Base-by-base conservation (phyloP, 1,140 invertebrate genomes). In the Drosophila parabipectinata region DNA sequence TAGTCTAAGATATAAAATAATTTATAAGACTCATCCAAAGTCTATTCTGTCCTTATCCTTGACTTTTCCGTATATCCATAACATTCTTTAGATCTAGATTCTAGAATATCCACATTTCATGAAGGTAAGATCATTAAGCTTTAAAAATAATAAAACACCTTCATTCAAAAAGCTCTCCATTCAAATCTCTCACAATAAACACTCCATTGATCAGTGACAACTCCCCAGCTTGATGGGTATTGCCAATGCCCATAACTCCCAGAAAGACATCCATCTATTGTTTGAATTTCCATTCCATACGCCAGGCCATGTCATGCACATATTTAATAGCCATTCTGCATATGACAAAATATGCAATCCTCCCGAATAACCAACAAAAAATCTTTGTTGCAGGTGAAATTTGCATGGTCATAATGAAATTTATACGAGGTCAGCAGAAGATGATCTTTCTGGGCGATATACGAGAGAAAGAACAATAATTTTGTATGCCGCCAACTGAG, bases 331-430 rank as follows among this genome's bases (percentile, higher is more conserved):
- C 48, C 71, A 75, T 81, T 81, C 55, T 71, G 80, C 68, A 79
- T 87, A 87, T 88, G 62, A 87, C 78, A 88, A 82, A 82, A 87
- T 87, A 82, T 87, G 78, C 82, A 85, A 69, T 60, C 52, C 32
- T 30, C 50, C 12, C n/a, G 56, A 52, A 15, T 55, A 45, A 37
- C 41, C 47, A n/a, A 28, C 6, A 7, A 28, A 28, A 61, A 58
- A 74, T 54, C 72, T 39, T 52, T 34, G 72, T 32, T 21, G 61
- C 82, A 87, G 82, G 83, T 87, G 82, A 87, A 76, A 87, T 87
- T 87, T 87, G 83, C 82, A 87, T 87, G 82, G 80, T 88, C 80
- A 88, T 76, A 80, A 64, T 71, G 67, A 85, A 75, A 69, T 62
- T 21, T 53, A 39, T 28, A 41, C 59, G 69, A 85, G 82, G 84